Evolutionary conservation across 1,140 invertebrate genomes (phyloP).

Genomic region (Dysdera silvatica): DNA sequence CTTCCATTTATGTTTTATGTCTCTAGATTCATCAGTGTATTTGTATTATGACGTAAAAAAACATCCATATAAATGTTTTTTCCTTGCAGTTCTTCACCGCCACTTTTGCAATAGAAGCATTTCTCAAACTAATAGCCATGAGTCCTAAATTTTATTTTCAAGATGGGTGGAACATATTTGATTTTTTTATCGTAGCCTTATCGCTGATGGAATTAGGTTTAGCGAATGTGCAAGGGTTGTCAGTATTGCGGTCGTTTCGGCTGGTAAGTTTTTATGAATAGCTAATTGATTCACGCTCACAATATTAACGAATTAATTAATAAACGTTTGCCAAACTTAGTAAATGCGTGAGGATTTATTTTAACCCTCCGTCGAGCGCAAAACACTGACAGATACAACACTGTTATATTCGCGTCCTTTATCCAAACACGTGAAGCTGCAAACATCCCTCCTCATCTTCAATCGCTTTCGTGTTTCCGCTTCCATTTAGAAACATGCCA

Average conservation of each 20-base stretch:
- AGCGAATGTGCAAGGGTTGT: slow-evolving; percentile 87
- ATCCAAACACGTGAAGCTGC: too few relatives aligned
- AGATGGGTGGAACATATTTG: slow-evolving; percentile 98
- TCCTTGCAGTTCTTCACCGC: slow-evolving; percentile 87
- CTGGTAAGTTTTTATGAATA: slow-evolving; percentile 62
- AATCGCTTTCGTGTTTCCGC: too few relatives aligned
- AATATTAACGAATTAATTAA: too few relatives aligned
- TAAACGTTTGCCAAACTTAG: not conserved
- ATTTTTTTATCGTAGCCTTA: slow-evolving; percentile 94
- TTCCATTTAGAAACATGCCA: too few relatives aligned
- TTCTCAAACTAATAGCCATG: slow-evolving; percentile 89
- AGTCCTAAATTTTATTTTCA: slow-evolving; percentile 96
- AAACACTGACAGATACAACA: too few relatives aligned
- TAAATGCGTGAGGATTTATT: not conserved
- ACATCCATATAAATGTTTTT: too few relatives aligned
- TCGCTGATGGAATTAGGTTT: slow-evolving; percentile 87
- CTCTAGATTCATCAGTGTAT: too few relatives aligned
- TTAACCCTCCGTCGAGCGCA: not conserved
- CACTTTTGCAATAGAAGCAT: slow-evolving; percentile 94
- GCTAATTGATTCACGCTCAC: too few relatives aligned
- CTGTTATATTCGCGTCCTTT: too few relatives aligned
- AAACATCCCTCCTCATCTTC: too few relatives aligned
- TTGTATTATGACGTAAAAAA: too few relatives aligned
- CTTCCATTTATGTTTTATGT: too few relatives aligned
- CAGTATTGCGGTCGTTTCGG: slow-evolving; percentile 93